A percentile compares a stretch with the other conserved stretches of the same genome.
phyloP scores from a whole-genome alignment of 2,888 invertebrate species.

The Hermaeophaga mercurialis region DNA sequence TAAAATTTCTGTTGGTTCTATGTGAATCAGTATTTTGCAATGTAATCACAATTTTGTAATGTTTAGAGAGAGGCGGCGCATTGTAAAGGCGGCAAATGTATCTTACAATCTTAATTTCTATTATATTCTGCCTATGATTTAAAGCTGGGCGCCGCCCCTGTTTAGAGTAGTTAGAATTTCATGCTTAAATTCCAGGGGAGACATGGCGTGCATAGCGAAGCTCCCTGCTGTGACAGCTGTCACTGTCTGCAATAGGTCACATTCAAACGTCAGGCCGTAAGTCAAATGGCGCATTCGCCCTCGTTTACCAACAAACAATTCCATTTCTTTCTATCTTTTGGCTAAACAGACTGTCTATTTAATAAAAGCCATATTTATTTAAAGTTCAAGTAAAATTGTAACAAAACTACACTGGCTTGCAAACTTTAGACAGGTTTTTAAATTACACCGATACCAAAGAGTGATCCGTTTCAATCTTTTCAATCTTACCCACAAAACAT shows the following conservation, averaged over 20 bases:
- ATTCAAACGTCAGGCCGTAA: slow-evolving; percentile 54
- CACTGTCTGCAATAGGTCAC: slow-evolving; percentile 45
- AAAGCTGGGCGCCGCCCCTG: background rate
- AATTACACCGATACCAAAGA: too few species aligned
- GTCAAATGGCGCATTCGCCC: slow-evolving; percentile 22
- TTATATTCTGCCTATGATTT: background rate
- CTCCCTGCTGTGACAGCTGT: slow-evolving; percentile 48
- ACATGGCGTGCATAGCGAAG: slow-evolving; percentile 58
- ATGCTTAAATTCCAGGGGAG: slow-evolving; percentile 63
- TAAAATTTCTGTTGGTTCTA: background rate
- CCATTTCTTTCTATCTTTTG: slow-evolving; percentile 6
- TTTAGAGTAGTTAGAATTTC: slow-evolving; percentile 50
- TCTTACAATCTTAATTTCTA: too few species aligned
- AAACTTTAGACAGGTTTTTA: too few species aligned
- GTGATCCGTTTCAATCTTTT: too few species aligned
- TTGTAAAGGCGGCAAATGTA: background rate
- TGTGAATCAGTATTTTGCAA: background rate
- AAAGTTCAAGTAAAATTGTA: too few species aligned
- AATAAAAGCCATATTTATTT: too few species aligned
- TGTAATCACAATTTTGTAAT: too few species aligned
- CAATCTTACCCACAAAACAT: too few species aligned
- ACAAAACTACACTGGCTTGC: too few species aligned
- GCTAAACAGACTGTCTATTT: slow-evolving; percentile 12
- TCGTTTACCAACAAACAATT: slow-evolving; percentile 36
- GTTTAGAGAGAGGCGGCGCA: background rate